phyloP scores from a whole-genome alignment of 2,797 vertebrate genomes.

The Gymnothorax javanicus region DNA sequence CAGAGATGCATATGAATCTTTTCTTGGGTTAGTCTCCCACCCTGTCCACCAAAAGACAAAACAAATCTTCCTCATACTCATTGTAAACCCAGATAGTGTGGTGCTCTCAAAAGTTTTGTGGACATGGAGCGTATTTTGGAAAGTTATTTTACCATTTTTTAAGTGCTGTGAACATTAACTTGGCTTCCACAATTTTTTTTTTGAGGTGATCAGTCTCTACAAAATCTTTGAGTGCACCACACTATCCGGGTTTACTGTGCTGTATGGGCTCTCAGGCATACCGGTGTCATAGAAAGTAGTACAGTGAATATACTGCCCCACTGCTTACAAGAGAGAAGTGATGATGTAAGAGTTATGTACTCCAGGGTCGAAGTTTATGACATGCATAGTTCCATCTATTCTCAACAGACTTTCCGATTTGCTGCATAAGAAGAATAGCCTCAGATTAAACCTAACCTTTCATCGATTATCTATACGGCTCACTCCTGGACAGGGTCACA shows the following conservation, averaged over 20 bases:
- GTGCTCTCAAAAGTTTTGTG: no score
- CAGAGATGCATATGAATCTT: no score
- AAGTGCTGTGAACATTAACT: background rate
- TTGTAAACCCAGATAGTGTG: no score
- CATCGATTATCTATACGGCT: no score
- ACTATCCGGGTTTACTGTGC: background rate
- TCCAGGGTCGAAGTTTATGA: background rate
- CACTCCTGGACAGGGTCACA: no score
- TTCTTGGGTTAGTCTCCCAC: no score
- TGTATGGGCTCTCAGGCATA: background rate
- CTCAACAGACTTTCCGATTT: background rate
- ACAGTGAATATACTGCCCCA: background rate
- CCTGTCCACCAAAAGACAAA: no score
- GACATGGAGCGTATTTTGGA: background rate
- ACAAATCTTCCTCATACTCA: no score
- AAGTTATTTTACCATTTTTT: background rate
- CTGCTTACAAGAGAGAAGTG: background rate
- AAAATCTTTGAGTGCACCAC: no score
- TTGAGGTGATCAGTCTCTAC: no score
- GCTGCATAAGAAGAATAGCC: background rate
- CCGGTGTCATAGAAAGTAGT: background rate
- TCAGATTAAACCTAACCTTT: no score
- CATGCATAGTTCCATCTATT: background rate
- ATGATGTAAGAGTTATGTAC: background rate
- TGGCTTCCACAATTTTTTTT: background rate